Base-by-base conservation (phyloP, 1,140 invertebrate genomes). In the Penaeus japonicus region DNA sequence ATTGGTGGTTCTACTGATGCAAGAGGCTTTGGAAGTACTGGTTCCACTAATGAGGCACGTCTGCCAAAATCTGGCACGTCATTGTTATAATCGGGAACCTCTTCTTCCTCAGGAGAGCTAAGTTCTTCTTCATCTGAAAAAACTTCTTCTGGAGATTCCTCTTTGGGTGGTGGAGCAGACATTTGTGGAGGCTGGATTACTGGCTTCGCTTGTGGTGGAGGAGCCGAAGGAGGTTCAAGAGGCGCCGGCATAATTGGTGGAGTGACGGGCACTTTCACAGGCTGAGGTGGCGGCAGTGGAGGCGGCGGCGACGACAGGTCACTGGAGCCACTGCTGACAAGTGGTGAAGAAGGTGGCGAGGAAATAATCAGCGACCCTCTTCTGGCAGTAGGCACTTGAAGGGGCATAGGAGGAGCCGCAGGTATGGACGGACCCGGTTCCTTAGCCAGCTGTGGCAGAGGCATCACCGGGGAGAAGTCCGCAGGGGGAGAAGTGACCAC, bases 351-450 rank as follows among this genome's bases (percentile, higher is more conserved):
- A 73, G 91, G 92, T 91, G 90, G 91, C 91, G 88, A 91, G 75
- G 65, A 84, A 80, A 87, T 91, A 77, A 91, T 90, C 85, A 89
- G 91, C 78, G 90, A 85, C 39, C 65, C 70, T 54, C 87, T 59
- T 88, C 77, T 35, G 32, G 93, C 94, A 62, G 93, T 93, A 54
- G 93, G 79, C 18, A 93, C 93, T 22, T 93, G 93, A 15, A 94
- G 93, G 53, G 94, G 93, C 35, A 94, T 90, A 47, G 89, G 86
- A 20, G 87, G 85, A 22, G 89, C 70, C 32, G 87, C 57, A 4
- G 84, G 89, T 57, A 59, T 89, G 53, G 87, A 79, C 4, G 87
- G 57, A 27, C 87, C 87, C n/a, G 83, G 87, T 24, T 89, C 87
- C 47, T 65, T 54, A 73, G 82, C 87, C 82, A 84, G 35, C 59